Conservation (phyloP, 2,113 vertebrate genomes). For the Percina caprodes region DNA sequence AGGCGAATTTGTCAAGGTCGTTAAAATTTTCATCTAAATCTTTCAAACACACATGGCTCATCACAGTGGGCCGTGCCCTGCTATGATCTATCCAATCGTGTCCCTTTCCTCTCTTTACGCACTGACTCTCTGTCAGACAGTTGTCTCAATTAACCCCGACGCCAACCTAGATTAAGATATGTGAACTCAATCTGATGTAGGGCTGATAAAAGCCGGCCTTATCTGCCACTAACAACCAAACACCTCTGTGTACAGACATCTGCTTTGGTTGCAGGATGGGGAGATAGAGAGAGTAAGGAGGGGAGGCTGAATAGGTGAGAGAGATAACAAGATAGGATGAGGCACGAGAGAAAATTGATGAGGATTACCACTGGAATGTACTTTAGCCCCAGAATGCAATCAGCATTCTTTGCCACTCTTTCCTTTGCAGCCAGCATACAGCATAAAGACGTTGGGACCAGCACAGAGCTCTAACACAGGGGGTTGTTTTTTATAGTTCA, state of each 20-base stretch:
- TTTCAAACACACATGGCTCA: constrained; percentile 1
- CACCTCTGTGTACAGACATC: constrained; percentile 32
- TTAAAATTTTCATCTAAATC: neutral
- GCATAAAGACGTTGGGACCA: neutral
- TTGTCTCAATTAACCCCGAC: constrained; percentile 75
- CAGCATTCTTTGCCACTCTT: constrained; percentile 29
- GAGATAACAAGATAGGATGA: constrained; percentile 59
- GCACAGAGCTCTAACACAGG: neutral
- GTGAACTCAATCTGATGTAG: constrained; percentile 54
- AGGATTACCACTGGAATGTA: constrained; percentile 49
- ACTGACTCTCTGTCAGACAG: constrained; percentile 53
- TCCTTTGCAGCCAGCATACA: neutral
- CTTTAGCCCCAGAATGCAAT: constrained; percentile 22
- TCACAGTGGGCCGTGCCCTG: neutral
- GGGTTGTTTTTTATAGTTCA: neutral
- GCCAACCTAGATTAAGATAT: constrained; percentile 64
- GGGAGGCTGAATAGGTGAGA: constrained; percentile 47
- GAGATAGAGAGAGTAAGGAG: constrained; percentile 17
- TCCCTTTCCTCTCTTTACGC: constrained; percentile 1
- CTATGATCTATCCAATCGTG: neutral
- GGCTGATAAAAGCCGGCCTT: constrained; percentile 54
- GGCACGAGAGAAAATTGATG: constrained; percentile 43
- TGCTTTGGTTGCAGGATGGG: constrained; percentile 29
- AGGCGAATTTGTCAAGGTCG: neutral
- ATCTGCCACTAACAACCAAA: constrained; percentile 55